These are phyloP conservation scores for Didymodactylos carnosus DNA, from an alignment of 2,888 invertebrate genomes.

Conservation along the genomic window DNA sequence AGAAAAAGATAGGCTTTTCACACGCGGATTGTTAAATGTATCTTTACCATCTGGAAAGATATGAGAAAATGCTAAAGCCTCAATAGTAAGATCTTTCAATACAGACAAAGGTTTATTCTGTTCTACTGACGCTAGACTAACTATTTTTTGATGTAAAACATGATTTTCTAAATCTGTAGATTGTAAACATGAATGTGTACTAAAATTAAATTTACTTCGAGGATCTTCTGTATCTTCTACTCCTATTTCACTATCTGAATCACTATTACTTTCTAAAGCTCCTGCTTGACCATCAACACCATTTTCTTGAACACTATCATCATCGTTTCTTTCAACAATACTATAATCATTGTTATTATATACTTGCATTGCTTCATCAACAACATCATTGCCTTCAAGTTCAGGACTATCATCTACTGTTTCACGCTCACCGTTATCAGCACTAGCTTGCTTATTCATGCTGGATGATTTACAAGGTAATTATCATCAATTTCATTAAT, in stretches of 20 bases:
- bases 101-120: conserved; percentile 19
- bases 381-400: too few species aligned
- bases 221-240: neutral
- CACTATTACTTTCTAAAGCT: neutral
- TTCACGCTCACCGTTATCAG: neutral
- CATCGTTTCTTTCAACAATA: too few species aligned
- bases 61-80: conserved; percentile 17
- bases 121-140: conserved; percentile 21
- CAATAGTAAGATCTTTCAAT: conserved; percentile 18
- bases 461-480: neutral
- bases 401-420: too few species aligned
- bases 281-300: neutral
- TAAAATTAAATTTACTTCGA: neutral
- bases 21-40: neutral
- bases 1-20: neutral
- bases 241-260: neutral
- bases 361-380: too few species aligned
- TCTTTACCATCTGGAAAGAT: neutral
- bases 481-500: conserved; percentile 20
- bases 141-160: neutral
- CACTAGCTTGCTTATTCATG: neutral
- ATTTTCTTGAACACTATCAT: too few species aligned
- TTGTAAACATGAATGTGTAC: neutral
- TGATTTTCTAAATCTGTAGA: conserved; percentile 5
- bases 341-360: too few species aligned